These are phyloP conservation scores for Gobio gobio DNA, from an alignment of 2,113 vertebrate genomes.

Conservation along the genomic window DNA sequence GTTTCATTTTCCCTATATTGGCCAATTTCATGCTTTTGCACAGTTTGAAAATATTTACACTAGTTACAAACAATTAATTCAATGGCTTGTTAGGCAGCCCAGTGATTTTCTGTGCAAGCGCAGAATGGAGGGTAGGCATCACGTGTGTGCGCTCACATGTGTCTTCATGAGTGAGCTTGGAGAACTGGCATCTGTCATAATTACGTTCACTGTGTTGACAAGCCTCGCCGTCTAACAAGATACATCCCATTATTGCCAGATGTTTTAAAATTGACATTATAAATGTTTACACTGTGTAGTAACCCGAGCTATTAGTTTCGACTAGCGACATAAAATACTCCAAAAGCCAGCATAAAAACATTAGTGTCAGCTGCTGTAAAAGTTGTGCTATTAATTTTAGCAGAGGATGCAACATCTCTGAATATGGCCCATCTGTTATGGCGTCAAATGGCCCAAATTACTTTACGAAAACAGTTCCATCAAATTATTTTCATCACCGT, in stretches of 20 bases:
- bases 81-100: slow-evolving; percentile 39
- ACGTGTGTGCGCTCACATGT: slow-evolving; percentile 17
- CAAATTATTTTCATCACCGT: slow-evolving; percentile 44
- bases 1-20: slow-evolving; percentile 36
- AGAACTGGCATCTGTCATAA: slow-evolving; percentile 57
- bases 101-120: slow-evolving; percentile 7
- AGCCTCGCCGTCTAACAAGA: slow-evolving; percentile 59
- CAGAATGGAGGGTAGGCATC: slow-evolving; percentile 34
- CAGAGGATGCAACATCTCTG: slow-evolving; percentile 43
- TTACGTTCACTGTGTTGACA: slow-evolving; percentile 52
- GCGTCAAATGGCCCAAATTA: slow-evolving; percentile 53
- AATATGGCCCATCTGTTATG: slow-evolving; percentile 58
- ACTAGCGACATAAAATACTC: slow-evolving; percentile 52
- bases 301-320: slow-evolving; percentile 57
- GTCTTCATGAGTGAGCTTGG: slow-evolving; percentile 43
- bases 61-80: slow-evolving; percentile 47
- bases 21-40: slow-evolving; percentile 39
- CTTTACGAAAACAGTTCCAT: slow-evolving; percentile 40
- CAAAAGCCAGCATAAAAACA: slow-evolving; percentile 53
- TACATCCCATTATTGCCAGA: slow-evolving; percentile 59
- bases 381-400: slow-evolving; percentile 57
- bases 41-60: slow-evolving; percentile 48
- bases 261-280: slow-evolving; percentile 63
- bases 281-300: slow-evolving; percentile 67
- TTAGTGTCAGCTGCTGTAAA: slow-evolving; percentile 55